Conservation (phyloP, 2,797 vertebrate genomes). For the Phalloptychus januarius region DNA sequence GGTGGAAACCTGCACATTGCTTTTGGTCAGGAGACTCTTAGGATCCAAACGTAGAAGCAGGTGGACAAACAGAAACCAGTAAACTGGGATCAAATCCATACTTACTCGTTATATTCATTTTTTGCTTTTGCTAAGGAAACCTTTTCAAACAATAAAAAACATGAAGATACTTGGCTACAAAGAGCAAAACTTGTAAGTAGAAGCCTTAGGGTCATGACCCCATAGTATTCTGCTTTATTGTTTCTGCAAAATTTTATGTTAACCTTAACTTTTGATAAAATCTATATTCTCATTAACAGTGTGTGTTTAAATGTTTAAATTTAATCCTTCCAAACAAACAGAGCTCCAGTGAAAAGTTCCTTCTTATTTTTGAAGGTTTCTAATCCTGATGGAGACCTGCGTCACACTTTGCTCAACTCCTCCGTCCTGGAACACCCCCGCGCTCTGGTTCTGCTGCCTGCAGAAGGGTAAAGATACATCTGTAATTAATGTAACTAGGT, state of each 20-base stretch:
- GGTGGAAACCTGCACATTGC: no score
- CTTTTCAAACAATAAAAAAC: neutral
- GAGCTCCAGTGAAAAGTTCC: neutral
- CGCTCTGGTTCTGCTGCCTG: constrained; percentile 89
- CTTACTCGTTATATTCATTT: neutral
- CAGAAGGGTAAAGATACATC: constrained; percentile 83
- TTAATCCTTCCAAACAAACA: neutral
- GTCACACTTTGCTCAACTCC: constrained; percentile 90
- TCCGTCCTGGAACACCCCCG: constrained; percentile 91
- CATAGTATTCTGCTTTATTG: neutral
- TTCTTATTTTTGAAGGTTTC: constrained; percentile 84
- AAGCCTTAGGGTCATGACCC: neutral
- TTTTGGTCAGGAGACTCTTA: neutral
- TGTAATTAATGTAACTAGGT: neutral
- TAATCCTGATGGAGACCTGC: constrained; percentile 91
- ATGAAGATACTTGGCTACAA: neutral
- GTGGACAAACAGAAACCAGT: neutral
- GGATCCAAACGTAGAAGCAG: neutral
- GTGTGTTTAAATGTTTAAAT: neutral
- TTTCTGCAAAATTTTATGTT: neutral
- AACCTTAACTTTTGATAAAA: neutral
- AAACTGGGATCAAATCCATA: neutral
- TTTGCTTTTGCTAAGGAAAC: neutral
- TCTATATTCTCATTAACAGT: neutral
- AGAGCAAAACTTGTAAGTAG: neutral